Conservation (phyloP, 2,797 vertebrate species). For the Varecia variegata region DNA sequence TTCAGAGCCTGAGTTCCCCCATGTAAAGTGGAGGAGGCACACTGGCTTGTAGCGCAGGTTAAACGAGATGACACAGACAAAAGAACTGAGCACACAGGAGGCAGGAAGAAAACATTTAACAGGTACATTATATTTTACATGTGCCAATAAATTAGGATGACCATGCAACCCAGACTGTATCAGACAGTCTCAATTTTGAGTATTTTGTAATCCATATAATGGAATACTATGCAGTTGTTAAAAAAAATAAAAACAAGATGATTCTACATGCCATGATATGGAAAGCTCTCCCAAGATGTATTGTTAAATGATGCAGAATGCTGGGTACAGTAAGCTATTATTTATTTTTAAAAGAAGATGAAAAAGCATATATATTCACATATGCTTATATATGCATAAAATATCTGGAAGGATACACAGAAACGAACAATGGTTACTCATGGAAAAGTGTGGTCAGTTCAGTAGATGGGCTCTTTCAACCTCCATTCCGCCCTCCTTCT, state of each 20-base stretch:
- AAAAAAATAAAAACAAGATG: not conserved
- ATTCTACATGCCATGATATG: not conserved
- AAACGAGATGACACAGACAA: not conserved
- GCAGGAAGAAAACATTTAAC: slow-evolving; percentile 46
- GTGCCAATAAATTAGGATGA: slow-evolving; percentile 24
- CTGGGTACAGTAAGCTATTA: not conserved
- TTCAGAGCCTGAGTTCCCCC: not conserved
- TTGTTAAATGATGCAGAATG: slow-evolving; percentile 20
- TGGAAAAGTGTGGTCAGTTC: not conserved
- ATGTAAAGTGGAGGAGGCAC: not conserved
- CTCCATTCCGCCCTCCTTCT: not conserved
- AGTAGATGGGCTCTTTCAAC: not conserved
- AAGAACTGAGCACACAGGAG: not conserved
- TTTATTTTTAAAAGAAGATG: not conserved
- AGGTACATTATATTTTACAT: slow-evolving; percentile 41
- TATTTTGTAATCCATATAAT: not conserved
- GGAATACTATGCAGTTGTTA: not conserved
- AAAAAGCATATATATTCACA: not conserved
- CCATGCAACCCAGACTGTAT: not conserved
- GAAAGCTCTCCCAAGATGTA: not conserved
- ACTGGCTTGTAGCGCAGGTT: not conserved
- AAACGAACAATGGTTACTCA: slow-evolving; percentile 41
- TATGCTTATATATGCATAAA: not conserved
- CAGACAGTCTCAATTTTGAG: not conserved
- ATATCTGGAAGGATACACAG: not conserved